These are phyloP conservation scores for Rhagium mordax DNA, from an alignment of 2,888 invertebrate species.

Conservation along the genomic window DNA sequence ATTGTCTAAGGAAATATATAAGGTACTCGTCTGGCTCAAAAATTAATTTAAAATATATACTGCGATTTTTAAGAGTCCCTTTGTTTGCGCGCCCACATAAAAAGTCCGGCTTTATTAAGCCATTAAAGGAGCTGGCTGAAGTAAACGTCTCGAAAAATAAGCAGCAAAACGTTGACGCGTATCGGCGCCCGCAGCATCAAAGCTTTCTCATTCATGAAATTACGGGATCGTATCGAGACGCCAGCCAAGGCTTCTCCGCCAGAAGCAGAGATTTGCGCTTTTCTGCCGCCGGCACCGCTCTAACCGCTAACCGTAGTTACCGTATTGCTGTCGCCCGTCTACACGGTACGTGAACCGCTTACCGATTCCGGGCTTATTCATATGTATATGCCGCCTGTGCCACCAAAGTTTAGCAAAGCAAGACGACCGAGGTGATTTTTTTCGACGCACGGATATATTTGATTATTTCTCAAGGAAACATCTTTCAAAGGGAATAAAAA, in stretches of 20 bases:
- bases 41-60: not conserved
- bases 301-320: slow-evolving; percentile 26
- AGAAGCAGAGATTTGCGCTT: slow-evolving; percentile 41
- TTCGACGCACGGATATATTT: not conserved
- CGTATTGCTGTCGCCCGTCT: slow-evolving; percentile 29
- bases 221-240: slow-evolving; percentile 26
- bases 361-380: slow-evolving; percentile 1
- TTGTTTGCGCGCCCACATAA: not conserved
- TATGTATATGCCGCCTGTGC: not conserved
- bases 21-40: not conserved
- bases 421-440: not conserved
- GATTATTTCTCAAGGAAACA: not conserved
- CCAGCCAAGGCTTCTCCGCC: slow-evolving; percentile 18
- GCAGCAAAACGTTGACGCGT: slow-evolving; percentile 25
- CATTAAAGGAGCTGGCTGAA: slow-evolving; percentile 1
- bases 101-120: slow-evolving; percentile 18
- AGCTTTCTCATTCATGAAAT: slow-evolving; percentile 39
- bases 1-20: not conserved
- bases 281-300: slow-evolving; percentile 28
- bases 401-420: not conserved
- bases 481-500: not conserved
- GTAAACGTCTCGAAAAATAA: slow-evolving; percentile 27
- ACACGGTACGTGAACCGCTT: slow-evolving; percentile 24
- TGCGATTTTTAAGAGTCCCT: not conserved
- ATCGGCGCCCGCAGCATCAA: slow-evolving; percentile 31